phyloP scores from a whole-genome alignment of 1,140 invertebrate species.

The Battus philenor region DNA sequence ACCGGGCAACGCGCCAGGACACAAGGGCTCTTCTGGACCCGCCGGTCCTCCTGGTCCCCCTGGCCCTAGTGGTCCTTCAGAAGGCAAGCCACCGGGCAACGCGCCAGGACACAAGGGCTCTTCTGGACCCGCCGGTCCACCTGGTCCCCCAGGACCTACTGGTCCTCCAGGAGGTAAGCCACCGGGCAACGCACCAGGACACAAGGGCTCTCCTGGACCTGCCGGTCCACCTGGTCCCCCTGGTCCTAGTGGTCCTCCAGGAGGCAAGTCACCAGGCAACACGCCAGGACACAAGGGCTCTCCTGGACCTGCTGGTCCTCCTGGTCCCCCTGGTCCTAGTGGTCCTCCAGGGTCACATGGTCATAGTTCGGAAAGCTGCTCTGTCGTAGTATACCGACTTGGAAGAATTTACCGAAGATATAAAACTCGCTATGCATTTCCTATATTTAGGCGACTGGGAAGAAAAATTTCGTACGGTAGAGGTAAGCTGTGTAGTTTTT shows the following conservation, averaged over 20 bases:
- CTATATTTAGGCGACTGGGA: conserved; percentile 4
- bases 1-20: neutral
- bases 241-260: neutral
- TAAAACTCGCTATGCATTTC: neutral
- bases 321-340: neutral
- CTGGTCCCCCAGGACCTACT: neutral
- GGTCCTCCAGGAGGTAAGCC: neutral
- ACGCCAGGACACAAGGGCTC: no score
- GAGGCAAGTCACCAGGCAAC: neutral
- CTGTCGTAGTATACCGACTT: neutral
- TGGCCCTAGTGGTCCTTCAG: neutral
- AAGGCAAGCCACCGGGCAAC: no score
- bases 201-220: no score
- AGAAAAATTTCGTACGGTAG: conserved; percentile 5
- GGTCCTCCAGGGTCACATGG: neutral
- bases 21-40: neutral
- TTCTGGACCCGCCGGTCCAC: no score
- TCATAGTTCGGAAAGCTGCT: neutral
- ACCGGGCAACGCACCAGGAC: no score
- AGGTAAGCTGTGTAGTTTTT: no score
- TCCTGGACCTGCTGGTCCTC: neutral
- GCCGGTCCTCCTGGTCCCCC: neutral
- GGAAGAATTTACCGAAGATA: neutral
- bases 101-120: neutral
- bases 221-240: neutral